Base-by-base conservation (phyloP, 2,113 vertebrate species). In the Motacilla alba region DNA sequence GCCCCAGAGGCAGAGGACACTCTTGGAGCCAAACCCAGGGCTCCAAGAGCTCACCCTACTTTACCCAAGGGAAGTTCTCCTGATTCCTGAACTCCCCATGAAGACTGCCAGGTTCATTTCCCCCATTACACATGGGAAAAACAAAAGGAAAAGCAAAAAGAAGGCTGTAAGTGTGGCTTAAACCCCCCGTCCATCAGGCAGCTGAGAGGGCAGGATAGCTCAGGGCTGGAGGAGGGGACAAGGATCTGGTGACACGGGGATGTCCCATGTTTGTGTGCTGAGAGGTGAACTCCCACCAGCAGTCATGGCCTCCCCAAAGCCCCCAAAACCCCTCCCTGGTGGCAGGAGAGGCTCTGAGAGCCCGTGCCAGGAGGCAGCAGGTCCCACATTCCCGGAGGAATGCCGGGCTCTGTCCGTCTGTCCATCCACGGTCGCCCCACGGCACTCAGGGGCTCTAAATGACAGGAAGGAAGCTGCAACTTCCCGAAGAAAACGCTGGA, bases 381-480 rank as follows among this genome's bases (percentile, higher is more conserved):
- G 13, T 7, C 68, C 83, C 74, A 6, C 23, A 9, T 0, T 4
- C 37, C 63, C 1, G 0, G 14, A 17, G 75, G 18, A 68, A 75
- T 2, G 2, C 74, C 0, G 8, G 39, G 72, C 46, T 93, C 15
- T 0, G 9, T 73, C 93, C 2, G 10, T 91, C 62, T 24, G 43
- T 79, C 93, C 41, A 0, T 81, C 66, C 49, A 0, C 19, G 74
- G 56, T 72, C 90, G 49, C 59, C 47, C 72, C 21, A 13, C 8
- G 1, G 69, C 41, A 0, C 26, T 2, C 19, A 0, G 69, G 83
- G 73, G 56, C 83, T 90, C 41, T 17, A 67, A 89, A 83, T 5
- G 56, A 75, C 28, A 1, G 80, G 93, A 94, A 96, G 95, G 95
- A 95, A 96, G 46, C 87, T 43, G 72, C 58, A 22, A 60, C 83